Evolutionary conservation across 37 sponge, comb jelly and placozoan genomes (phyloP), one percentile per base, ranked within the genome.

Genomic region (Beroe ovata): DNA sequence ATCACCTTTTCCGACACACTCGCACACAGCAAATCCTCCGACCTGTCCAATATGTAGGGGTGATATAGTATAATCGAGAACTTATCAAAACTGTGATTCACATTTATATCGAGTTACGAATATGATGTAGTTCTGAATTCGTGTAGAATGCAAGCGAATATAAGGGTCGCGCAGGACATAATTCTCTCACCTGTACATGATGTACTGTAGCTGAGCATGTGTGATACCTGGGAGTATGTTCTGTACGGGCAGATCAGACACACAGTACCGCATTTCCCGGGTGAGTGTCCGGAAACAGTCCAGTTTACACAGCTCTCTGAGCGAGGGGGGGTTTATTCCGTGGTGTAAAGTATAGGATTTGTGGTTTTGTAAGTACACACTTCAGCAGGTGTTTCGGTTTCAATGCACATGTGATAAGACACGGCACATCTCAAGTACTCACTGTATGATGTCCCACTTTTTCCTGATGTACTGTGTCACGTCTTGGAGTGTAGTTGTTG

Each of bases 231-330:
- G 84, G 0, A 77, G 84, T 42, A 77, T 29, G 54, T 41, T 16
- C 28, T 77, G 84, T 8, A 77, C 2, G 0, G 84, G 84, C 47
- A 77, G 28, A 19, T 77, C 84, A 3, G 42, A n/a, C 8, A 77
- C 23, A 40, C 84, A 77, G 54, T 42, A 36, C 23, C 84, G 35
- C 2, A 77, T 14, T 35, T 77, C 84, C 41, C 84, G 4, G 26
- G 84, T 77, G 41, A 77, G 38, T 16, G 84, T 16, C 41, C 38
- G 35, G 84, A 77, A 77, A 77, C 84, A 77, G 54, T 77, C 84
- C 38, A 36, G 1, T 29, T 77, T 77, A 40, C 84, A 77, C 33
- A 77, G 47, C 42, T 77, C 47, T 25, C 84, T 77, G 38, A 38
- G 4, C 8, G 11, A 25, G 63, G 21, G 21, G 20, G 28, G 63